Base-by-base conservation (phyloP, 2,797 vertebrate species). In the Huso huso region DNA sequence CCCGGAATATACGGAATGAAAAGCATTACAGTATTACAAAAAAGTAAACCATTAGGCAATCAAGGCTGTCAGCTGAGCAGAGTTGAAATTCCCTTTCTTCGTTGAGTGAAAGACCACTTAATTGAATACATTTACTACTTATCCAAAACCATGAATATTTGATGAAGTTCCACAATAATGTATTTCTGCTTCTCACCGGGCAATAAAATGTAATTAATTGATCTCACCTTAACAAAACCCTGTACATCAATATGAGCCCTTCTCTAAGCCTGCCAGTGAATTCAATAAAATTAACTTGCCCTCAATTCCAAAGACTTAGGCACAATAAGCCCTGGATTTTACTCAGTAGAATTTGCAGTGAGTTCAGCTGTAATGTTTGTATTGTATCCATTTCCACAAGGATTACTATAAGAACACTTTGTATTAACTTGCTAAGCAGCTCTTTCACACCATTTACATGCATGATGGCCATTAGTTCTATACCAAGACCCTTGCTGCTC, bases 321-420 rank as follows among this genome's bases (percentile, higher is more conserved):
- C 84, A 98, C 95, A 98, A 98, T 93, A 87, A 86, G 77, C 77
- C 83, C 88, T 88, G 89, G 92, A 93, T 95, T 95, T 95, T 92
- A 93, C 93, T 95, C 93, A 91, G 90, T 92, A 91, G 93, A 94
- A 94, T 95, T 95, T 92, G 90, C 90, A 84, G 83, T 91, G 93
- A 91, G 93, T 97, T 96, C 94, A 95, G 94, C 95, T 96, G 94
- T 95, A 93, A 96, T 99, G 96, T 99, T 99, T 99, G 95, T 93
- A 99, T 99, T 99, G 95, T 99, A 98, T 98, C 96, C 94, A 97
- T 99, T 95, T 99, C 96, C 93, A 98, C 92, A 90, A 94, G 95
- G 92, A 93, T 88, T 92, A 91, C 96, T 93, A 95, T 93, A 95
- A 97, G 96, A 97, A 98, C 96, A 97, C 96, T 97, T 95, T 91